Base-by-base conservation (phyloP, 2,113 vertebrate species). In the Anguilla japonica region DNA sequence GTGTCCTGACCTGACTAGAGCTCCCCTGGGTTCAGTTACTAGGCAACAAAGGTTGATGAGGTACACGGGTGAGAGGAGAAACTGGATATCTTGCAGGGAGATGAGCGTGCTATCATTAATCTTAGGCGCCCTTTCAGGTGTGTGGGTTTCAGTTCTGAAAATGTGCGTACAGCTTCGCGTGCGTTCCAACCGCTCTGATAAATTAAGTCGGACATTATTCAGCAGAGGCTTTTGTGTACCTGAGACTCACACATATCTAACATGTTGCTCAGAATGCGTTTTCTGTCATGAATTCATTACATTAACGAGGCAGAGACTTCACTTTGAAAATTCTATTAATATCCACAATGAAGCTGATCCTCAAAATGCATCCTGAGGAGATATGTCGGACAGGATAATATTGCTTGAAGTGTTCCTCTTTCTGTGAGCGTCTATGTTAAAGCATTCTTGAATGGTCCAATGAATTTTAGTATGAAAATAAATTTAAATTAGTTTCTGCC, bases 1-100 rank as follows among this genome's bases (percentile, higher is more conserved):
- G 26, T 75, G 71, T 75, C 71, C 71, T 75, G 71, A 75, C 71
- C 71, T 75, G 71, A 75, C 71, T 75, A 75, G 7, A 8, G 71
- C 71, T 75, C 71, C 71, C 71, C 71, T 34, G 71, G 71, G 71
- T 75, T 75, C 71, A 75, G 71, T 75, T 75, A 75, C 71, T 75
- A 75, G 71, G 71, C 71, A 75, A 75, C 71, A 75, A 34, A 75
- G 71, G 71, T 75, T 75, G 71, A 75, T 75, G 71, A 75, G 26
- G 71, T 75, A 75, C 71, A 75, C n/a, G 71, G 71, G 71, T 75
- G 26, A 75, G 71, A 75, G 71, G 71, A 75, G 71, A n/a, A 34
- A 34, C 20, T 75, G 71, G 71, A 75, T 75, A 75, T n/a, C 71
- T 75, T 75, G 71, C 71, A 75, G 71, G 71, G n/a, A 75, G n/a